Percentiles rank a stretch among this genome's conserved stretches.
Conservation (phyloP, 1,140 invertebrate species). For the Microplitis demolitor region DNA sequence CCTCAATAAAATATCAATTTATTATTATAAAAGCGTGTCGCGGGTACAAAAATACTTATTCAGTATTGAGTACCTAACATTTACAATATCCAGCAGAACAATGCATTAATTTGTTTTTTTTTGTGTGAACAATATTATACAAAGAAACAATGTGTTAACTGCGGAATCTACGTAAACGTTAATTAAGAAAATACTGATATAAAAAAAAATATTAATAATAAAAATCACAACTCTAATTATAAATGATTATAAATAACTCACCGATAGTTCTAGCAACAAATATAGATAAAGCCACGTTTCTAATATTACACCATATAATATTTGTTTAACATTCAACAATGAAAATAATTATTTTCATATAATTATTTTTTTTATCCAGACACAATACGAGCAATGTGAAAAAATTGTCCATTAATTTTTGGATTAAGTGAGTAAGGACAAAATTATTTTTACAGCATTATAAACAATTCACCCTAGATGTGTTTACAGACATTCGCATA, state of each 20-base stretch:
- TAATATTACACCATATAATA: neutral
- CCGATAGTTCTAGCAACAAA: conserved; percentile 15
- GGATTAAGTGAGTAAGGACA: neutral
- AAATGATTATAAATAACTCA: neutral
- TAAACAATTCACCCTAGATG: conserved; percentile 8
- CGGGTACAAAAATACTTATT: neutral
- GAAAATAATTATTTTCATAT: too few relatives aligned
- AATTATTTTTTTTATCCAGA: neutral
- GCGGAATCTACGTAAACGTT: conserved; percentile 1
- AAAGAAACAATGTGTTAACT: conserved; percentile 11
- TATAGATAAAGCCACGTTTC: conserved; percentile 14
- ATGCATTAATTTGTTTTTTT: conserved; percentile 5
- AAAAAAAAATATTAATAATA: neutral
- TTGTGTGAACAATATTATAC: conserved; percentile 2
- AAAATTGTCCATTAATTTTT: neutral
- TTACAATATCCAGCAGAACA: conserved; percentile 8
- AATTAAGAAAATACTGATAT: neutral
- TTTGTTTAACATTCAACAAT: neutral
- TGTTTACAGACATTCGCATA: conserved; percentile 13
- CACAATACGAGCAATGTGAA: neutral
- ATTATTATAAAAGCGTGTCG: conserved; percentile 10
- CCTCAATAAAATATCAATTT: neutral
- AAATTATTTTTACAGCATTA: neutral
- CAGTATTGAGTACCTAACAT: neutral
- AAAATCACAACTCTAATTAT: neutral